A percentile compares a stretch with the other conserved stretches of the same genome.
These are phyloP conservation scores for Monochamus alternatus DNA, from an alignment of 2,888 invertebrate genomes.

Conservation along the genomic window DNA sequence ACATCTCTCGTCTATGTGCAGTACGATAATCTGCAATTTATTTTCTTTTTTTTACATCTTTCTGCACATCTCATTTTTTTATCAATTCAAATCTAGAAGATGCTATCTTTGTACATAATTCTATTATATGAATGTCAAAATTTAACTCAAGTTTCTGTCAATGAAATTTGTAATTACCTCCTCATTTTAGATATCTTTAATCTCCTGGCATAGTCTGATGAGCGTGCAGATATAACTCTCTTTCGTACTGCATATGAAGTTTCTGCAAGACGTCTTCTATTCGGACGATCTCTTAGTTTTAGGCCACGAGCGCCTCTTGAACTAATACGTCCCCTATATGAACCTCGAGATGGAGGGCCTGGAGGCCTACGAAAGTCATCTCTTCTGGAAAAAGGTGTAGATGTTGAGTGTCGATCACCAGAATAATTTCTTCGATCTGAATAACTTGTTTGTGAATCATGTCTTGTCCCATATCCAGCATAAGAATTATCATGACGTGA, in stretches of 20 bases:
- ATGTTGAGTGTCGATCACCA: slow-evolving; percentile 66
- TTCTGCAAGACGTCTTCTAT: slow-evolving; percentile 74
- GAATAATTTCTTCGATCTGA: slow-evolving; percentile 75
- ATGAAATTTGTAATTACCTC: slow-evolving; percentile 68
- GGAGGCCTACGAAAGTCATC: slow-evolving; percentile 69
- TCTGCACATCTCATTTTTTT: background rate
- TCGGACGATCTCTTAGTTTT: slow-evolving; percentile 73
- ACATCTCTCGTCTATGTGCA: background rate
- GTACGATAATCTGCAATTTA: slow-evolving; percentile 1
- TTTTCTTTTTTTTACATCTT: background rate
- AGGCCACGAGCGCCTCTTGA: slow-evolving; percentile 71
- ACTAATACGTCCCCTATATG: slow-evolving; percentile 67
- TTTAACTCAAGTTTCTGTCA: slow-evolving; percentile 34
- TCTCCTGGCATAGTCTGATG: slow-evolving; percentile 68
- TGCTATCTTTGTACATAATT: background rate
- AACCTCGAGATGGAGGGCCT: slow-evolving; percentile 62
- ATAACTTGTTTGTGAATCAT: slow-evolving; percentile 73
- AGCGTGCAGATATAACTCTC: slow-evolving; percentile 68
- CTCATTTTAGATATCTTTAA: slow-evolving; percentile 69
- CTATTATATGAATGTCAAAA: slow-evolving; percentile 3
- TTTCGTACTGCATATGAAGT: slow-evolving; percentile 75
- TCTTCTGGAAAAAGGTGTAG: slow-evolving; percentile 62
- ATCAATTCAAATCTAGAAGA: background rate
- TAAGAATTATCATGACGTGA: slow-evolving; percentile 64
- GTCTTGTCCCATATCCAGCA: slow-evolving; percentile 70